Evolutionary conservation across 2,888 invertebrate genomes (phyloP).

Genomic region (Perithous albicinctus): DNA sequence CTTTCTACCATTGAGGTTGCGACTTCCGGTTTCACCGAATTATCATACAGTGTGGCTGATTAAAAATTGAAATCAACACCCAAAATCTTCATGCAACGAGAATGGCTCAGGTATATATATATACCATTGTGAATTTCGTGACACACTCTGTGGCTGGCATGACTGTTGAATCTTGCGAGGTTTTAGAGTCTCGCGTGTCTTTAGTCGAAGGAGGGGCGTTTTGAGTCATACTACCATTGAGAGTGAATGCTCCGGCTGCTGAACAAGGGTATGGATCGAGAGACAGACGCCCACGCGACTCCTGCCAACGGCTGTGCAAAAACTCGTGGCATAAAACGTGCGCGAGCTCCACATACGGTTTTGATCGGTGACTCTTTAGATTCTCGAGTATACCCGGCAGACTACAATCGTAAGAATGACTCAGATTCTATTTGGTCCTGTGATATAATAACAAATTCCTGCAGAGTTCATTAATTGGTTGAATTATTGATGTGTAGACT

Average conservation of each 20-base stretch:
- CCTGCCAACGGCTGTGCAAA: not conserved
- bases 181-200: not conserved
- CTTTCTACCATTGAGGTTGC: slow-evolving; percentile 34
- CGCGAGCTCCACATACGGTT: slow-evolving; percentile 15
- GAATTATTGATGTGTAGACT: not conserved
- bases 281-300: slow-evolving; percentile 40
- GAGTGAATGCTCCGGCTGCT: slow-evolving; percentile 19
- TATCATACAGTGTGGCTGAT: slow-evolving; percentile 10
- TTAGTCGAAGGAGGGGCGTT: slow-evolving; percentile 7
- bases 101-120: not conserved
- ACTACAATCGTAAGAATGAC: not conserved
- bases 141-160: not conserved
- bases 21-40: slow-evolving; percentile 38
- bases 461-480: not conserved
- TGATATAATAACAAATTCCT: not conserved
- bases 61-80: slow-evolving; percentile 8
- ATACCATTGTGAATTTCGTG: not conserved
- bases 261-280: slow-evolving; percentile 26
- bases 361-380: not conserved
- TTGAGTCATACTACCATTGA: slow-evolving; percentile 37
- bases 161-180: not conserved
- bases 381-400: not conserved
- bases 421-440: not conserved
- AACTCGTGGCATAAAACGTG: slow-evolving; percentile 20
- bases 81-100: not conserved